Evolutionary conservation across 2,113 vertebrate genomes (phyloP).

Genomic region (Ammodytes marinus): DNA sequence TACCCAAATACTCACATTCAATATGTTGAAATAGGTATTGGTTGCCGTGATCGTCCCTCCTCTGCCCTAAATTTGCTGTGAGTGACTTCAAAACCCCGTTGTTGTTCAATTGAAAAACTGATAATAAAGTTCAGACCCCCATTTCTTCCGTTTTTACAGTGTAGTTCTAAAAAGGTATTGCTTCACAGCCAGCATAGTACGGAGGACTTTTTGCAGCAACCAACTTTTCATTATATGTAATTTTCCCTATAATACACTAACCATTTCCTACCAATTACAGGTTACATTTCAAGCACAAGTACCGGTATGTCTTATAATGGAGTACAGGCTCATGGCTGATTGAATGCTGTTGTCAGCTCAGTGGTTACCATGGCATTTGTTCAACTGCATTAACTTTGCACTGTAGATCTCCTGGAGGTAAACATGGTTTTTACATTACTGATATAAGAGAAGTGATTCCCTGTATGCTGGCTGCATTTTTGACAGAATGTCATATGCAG

Average conservation of each 20-base stretch:
- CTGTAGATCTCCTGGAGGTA: background rate
- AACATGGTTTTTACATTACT: slow-evolving; percentile 2
- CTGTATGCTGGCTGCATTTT: background rate
- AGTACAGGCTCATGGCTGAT: background rate
- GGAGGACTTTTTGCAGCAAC: background rate
- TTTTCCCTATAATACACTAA: background rate
- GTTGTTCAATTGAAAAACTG: too few relatives aligned
- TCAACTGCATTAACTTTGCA: background rate
- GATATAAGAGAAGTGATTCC: background rate
- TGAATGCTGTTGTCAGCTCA: background rate
- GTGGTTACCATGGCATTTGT: slow-evolving; percentile 19
- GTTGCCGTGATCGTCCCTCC: background rate
- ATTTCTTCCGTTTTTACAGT: background rate
- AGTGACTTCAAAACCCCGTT: background rate
- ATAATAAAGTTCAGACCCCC: background rate
- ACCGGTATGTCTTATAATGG: slow-evolving; percentile 1
- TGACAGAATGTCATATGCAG: background rate
- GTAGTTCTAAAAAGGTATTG: background rate
- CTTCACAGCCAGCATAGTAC: background rate
- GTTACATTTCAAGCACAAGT: background rate
- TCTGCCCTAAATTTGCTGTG: background rate
- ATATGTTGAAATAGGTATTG: background rate
- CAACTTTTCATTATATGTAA: background rate
- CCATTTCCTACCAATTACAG: background rate
- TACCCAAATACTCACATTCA: too few relatives aligned